Base-by-base conservation (phyloP, 2,113 vertebrate species). In the Cichladusa arquata region DNA sequence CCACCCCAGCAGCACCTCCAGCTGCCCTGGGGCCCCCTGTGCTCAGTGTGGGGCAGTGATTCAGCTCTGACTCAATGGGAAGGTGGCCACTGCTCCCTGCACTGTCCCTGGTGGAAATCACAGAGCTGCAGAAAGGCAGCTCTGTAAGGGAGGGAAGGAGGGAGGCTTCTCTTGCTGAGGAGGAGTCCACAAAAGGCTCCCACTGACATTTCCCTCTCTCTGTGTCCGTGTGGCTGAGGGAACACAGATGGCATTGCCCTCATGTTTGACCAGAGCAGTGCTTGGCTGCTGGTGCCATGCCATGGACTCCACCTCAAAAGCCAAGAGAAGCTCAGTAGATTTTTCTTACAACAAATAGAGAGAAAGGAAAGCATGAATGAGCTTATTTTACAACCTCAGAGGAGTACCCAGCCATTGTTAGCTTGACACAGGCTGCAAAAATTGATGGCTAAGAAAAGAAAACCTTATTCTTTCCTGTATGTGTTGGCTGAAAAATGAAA, bases 311-410 rank as follows among this genome's bases (percentile, higher is more conserved):
- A 1, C 74, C 82, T 77, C 28, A 28, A 91, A 64, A 73, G 57
- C 66, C 79, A 91, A 79, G 66, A 87, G 83, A 60, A 91, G 87
- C 58, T 85, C 84, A 36, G 70, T 51, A 50, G 78, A 34, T 83
- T 57, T 64, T 56, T 34, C 33, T 82, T 60, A 34, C 58, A 88
- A 78, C 48, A 94, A 80, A 81, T 6, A 87, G 47, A 83, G 58
- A 70, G 60, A 80, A 90, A 79, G 40, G 66, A 93, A 86, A 79
- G 70, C 78, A 85, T 92, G 91, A 97, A 95, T 87, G 84, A 85
- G 91, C 73, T 94, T 82, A 91, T 92, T 92, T 91, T 81, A 69
- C 70, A 95, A 83, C 70, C 84, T 92, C 5, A 2, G 73, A 89
- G 87, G 62, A 91, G 92, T 85, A 95, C 61, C 66, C 66, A 40